phyloP scores from a whole-genome alignment of 1,140 invertebrate species.

The Drosophila chauvacae region DNA sequence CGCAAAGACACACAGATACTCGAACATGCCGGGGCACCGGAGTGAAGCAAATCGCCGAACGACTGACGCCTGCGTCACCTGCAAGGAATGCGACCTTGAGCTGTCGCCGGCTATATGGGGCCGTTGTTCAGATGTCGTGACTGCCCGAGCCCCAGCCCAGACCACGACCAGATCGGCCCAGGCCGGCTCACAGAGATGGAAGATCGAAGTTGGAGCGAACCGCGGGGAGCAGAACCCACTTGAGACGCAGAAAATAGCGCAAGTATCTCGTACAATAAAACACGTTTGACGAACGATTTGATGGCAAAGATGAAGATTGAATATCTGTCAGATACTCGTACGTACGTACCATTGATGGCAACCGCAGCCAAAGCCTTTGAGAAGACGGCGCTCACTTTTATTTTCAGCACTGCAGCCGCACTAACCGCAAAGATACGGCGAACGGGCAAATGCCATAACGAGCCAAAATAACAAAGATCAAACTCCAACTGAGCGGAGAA shows the following conservation, averaged over 20 bases:
- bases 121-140: slow-evolving; percentile 70
- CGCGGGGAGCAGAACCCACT: slow-evolving; percentile 35
- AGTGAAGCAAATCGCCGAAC: slow-evolving; percentile 61
- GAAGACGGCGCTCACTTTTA: slow-evolving; percentile 70
- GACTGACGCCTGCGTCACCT: slow-evolving; percentile 65
- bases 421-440: slow-evolving; percentile 34
- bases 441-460: slow-evolving; percentile 53
- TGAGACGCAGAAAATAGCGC: slow-evolving; percentile 64
- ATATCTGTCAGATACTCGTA: slow-evolving; percentile 71
- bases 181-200: slow-evolving; percentile 21
- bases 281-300: slow-evolving; percentile 75
- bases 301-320: slow-evolving; percentile 76
- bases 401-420: slow-evolving; percentile 70
- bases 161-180: slow-evolving; percentile 31
- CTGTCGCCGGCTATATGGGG: slow-evolving; percentile 57
- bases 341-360: slow-evolving; percentile 6
- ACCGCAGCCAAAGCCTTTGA: slow-evolving; percentile 23
- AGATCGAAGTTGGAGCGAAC: background rate
- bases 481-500: slow-evolving; percentile 40
- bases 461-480: slow-evolving; percentile 75
- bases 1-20: background rate
- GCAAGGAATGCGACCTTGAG: slow-evolving; percentile 76
- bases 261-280: slow-evolving; percentile 68
- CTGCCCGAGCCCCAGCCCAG: slow-evolving; percentile 30
- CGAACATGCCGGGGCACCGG: slow-evolving; percentile 8